Evolutionary conservation across 2,888 invertebrate species (phyloP).

Genomic region (Drosophila meridiana): DNA sequence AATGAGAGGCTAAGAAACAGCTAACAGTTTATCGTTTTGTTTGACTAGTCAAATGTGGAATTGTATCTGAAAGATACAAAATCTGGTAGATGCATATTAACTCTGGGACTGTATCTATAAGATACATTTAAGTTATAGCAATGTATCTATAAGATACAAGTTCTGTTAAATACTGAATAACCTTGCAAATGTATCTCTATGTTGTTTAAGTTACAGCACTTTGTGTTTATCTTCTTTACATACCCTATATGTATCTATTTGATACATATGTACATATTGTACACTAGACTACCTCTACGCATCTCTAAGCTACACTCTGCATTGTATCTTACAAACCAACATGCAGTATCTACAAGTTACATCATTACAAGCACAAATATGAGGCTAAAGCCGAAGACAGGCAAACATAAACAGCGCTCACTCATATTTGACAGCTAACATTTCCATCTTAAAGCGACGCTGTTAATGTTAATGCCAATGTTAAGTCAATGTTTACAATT

Average conservation of each 20-base stretch:
- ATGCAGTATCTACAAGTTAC: neutral
- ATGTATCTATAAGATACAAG: neutral
- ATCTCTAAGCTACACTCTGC: neutral
- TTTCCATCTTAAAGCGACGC: constrained; percentile 3
- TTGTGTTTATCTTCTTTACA: no score
- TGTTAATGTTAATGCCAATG: constrained; percentile 23
- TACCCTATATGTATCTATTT: neutral
- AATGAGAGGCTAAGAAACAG: neutral
- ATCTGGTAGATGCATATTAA: neutral
- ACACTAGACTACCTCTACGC: neutral
- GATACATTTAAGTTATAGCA: neutral
- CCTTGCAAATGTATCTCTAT: no score
- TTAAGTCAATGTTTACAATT: constrained; percentile 13
- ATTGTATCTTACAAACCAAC: neutral
- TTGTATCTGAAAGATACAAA: constrained; percentile 2
- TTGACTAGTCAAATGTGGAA: neutral
- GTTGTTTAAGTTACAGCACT: no score
- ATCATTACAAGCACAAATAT: neutral
- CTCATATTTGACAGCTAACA: neutral
- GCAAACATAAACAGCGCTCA: neutral
- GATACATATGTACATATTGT: neutral
- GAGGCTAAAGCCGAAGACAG: neutral
- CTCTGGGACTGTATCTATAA: neutral
- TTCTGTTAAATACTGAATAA: no score
- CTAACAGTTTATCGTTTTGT: no score